These are phyloP conservation scores for Cremastinae sp. DNA, from an alignment of 2,888 invertebrate species.

Conservation along the genomic window DNA sequence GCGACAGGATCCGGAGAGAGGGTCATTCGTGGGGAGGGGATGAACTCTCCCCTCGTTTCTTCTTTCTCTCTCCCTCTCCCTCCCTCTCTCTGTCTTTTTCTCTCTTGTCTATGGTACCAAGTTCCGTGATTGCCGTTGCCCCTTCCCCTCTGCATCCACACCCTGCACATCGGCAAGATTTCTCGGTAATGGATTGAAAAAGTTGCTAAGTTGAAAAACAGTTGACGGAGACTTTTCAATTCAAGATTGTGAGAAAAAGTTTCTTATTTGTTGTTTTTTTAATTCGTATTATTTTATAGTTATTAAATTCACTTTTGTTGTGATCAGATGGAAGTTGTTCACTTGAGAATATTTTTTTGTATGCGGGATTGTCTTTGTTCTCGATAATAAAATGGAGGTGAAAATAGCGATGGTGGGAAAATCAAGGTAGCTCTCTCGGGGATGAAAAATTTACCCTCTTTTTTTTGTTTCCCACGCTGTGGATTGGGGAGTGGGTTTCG, in stretches of 20 bases:
- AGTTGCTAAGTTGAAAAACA: conserved; percentile 35
- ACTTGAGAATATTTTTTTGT: neutral
- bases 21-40: conserved; percentile 55
- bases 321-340: neutral
- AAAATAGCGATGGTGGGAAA: conserved; percentile 59
- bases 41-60: conserved; percentile 56
- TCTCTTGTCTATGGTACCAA: conserved; percentile 5
- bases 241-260: conserved; percentile 21
- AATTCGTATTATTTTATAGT: neutral
- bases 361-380: no score
- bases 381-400: conserved; percentile 48
- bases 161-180: conserved; percentile 32
- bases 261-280: neutral
- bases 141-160: conserved; percentile 20
- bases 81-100: conserved; percentile 10
- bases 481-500: conserved; percentile 49
- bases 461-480: conserved; percentile 70
- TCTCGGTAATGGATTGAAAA: conserved; percentile 36
- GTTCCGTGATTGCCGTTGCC: conserved; percentile 17
- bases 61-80: conserved; percentile 41
- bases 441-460: conserved; percentile 66
- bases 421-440: conserved; percentile 27
- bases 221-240: conserved; percentile 29
- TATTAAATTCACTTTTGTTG: neutral
- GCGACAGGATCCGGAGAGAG: conserved; percentile 75